Percentiles rank a stretch among this genome's conserved stretches.
phyloP scores from a whole-genome alignment of 2,113 vertebrate genomes.

The Stegastes partitus region DNA sequence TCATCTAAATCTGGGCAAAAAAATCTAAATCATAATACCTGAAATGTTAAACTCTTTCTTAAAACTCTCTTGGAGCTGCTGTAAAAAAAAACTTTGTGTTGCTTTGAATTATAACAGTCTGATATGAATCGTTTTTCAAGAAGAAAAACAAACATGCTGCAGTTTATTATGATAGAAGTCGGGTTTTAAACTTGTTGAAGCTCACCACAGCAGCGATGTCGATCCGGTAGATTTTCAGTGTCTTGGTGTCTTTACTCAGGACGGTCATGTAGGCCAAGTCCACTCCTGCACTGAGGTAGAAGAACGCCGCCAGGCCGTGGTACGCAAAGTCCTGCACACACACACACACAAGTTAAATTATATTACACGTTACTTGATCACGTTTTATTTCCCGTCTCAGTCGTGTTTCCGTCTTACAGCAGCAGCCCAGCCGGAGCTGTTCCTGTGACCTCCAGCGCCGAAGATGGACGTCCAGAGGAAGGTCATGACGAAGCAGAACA shows the following conservation, averaged over 20 bases:
- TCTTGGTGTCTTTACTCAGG: rapidly evolving
- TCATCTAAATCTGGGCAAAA: no score
- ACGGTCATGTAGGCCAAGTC: slow-evolving; percentile 71
- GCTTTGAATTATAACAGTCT: no score
- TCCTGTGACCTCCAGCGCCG: slow-evolving; percentile 74
- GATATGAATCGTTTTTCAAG: not conserved
- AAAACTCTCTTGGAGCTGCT: no score
- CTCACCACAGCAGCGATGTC: slow-evolving; percentile 89
- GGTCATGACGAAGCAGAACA: slow-evolving; percentile 89
- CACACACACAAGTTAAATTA: slow-evolving; percentile 9
- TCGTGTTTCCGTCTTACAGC: slow-evolving; percentile 79
- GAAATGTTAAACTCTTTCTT: no score
- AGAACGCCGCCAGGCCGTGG: slow-evolving; percentile 83
- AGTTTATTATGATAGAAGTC: no score
- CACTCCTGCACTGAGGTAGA: slow-evolving; percentile 88
- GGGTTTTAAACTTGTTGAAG: not conserved
- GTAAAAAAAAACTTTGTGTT: no score
- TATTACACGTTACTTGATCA: not conserved
- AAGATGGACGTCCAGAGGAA: slow-evolving; percentile 84
- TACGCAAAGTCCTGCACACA: slow-evolving; percentile 84
- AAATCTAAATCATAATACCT: no score
- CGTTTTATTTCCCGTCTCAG: rapidly evolving
- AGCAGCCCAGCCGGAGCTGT: slow-evolving; percentile 78
- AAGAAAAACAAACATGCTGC: not conserved
- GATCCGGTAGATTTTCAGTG: slow-evolving; percentile 78